Base-by-base conservation (phyloP, 1,140 invertebrate species). In the Ladona fulva region DNA sequence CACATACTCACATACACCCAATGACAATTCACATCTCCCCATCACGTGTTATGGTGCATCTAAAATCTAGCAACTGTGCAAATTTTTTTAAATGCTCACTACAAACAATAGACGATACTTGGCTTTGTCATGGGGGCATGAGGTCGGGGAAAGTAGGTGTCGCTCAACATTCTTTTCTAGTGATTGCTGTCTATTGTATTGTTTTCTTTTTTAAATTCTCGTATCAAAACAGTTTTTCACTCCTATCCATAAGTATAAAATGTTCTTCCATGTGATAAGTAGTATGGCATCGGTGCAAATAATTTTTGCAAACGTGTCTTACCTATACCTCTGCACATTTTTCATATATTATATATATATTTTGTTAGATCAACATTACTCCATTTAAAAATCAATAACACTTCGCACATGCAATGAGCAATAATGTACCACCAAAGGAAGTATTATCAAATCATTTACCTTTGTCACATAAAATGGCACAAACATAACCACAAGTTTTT, bases 131-230 rank as follows among this genome's bases (percentile, higher is more conserved):
- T 66, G 52, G 52, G 52, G n/a, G 29, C 29, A 37, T 37, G 29
- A 12, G 52, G 52, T 3, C n/a, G 52, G n/a, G 52, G 52, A 66
- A 66, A 66, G 52, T 16, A 66, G 52, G 52, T 66, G 52, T 66
- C 52, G 14, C 16, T 66, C 52, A 66, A 37, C 29, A 37, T 16
- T 66, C n/a, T 66, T 66, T 66, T 66, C 52, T 66, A 66, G 14
- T 19, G n/a, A 22, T 66, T 19, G 52, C n/a, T 66, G 14, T 66
- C 52, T 66, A 66, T 66, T 16, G 52, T 19, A 66, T 66, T 66
- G 52, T 66, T 66, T 66, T 66, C 52, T 66, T 66, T 66, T 66
- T 66, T 66, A 66, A 66, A 66, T 66, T 66, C 52, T 66, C 52
- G 52, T 66, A 66, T 66, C 52, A 66, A 66, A 66, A 66, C 52